Evolutionary conservation across 2,888 invertebrate genomes (phyloP).

Genomic region (Celastrina argiolus): DNA sequence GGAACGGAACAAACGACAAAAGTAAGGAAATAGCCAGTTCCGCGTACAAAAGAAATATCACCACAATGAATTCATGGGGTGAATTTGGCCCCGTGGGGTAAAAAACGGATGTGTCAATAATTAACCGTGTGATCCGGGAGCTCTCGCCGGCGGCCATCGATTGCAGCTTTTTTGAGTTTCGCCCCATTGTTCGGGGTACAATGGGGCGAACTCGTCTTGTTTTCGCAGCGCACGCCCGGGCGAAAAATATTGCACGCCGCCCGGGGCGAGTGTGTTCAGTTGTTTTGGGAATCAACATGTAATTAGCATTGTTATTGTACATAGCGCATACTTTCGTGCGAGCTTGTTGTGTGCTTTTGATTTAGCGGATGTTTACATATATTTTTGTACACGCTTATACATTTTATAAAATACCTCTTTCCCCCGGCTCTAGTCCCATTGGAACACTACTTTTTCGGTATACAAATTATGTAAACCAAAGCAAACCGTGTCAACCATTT

Average conservation of each 20-base stretch:
- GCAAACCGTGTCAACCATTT: no score
- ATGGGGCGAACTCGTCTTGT: constrained; percentile 55
- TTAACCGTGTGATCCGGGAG: constrained; percentile 70
- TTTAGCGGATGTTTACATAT: no score
- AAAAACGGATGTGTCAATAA: constrained; percentile 77
- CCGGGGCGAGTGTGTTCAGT: constrained; percentile 42
- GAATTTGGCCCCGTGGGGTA: constrained; percentile 42
- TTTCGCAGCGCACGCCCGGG: constrained; percentile 59
- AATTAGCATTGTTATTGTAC: constrained; percentile 36
- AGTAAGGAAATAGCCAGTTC: constrained; percentile 67
- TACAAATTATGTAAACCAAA: no score
- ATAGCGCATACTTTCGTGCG: constrained; percentile 15
- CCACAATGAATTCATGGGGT: constrained; percentile 55
- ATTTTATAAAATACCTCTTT: no score
- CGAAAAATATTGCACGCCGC: constrained; percentile 75
- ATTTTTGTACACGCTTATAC: no score
- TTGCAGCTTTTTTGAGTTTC: constrained; percentile 55
- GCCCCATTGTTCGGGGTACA: constrained; percentile 58
- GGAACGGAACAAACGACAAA: constrained; percentile 53
- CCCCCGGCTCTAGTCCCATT: no score
- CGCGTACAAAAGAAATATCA: constrained; percentile 55
- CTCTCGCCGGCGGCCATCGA: constrained; percentile 66
- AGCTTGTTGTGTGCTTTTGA: neutral
- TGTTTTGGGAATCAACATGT: constrained; percentile 31
- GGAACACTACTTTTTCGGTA: no score